phyloP scores from a whole-genome alignment of 1,140 invertebrate species.

The Himalopsyche phryganea region DNA sequence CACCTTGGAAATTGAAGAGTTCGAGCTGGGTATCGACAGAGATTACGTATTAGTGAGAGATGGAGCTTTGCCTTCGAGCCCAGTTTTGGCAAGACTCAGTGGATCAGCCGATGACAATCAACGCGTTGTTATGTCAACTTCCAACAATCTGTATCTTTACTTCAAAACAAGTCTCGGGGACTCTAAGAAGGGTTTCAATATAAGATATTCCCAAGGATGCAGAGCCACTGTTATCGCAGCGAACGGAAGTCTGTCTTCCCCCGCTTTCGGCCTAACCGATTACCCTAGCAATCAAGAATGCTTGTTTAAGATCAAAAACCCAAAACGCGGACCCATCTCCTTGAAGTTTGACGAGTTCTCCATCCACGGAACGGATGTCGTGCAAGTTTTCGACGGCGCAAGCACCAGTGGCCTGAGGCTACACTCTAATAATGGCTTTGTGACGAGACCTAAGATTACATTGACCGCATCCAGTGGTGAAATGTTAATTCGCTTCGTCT shows the following conservation, averaged over 20 bases:
- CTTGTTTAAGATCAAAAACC: constrained; percentile 81
- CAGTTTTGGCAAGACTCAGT: constrained; percentile 76
- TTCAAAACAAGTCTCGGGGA: constrained; percentile 87
- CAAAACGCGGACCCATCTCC: constrained; percentile 76
- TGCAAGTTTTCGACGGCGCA: constrained; percentile 87
- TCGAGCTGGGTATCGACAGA: constrained; percentile 80
- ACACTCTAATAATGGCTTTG: constrained; percentile 87
- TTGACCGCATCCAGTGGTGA: constrained; percentile 89
- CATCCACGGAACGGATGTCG: constrained; percentile 81
- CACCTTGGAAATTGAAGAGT: constrained; percentile 84
- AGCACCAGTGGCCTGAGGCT: constrained; percentile 80
- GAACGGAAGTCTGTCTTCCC: constrained; percentile 83
- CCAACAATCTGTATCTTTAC: constrained; percentile 85
- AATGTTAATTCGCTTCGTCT: constrained; percentile 83
- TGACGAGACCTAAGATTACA: constrained; percentile 80
- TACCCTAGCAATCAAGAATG: constrained; percentile 94
- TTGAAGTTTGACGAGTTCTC: constrained; percentile 83
- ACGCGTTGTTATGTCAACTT: constrained; percentile 85
- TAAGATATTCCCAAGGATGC: constrained; percentile 86
- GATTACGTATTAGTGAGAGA: constrained; percentile 89
- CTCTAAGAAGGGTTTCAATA: constrained; percentile 85
- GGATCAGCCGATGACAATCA: constrained; percentile 75
- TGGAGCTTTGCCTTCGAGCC: constrained; percentile 80
- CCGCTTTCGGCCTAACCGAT: constrained; percentile 76
- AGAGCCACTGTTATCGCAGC: constrained; percentile 73